Evolutionary conservation across 1,140 invertebrate genomes (phyloP).

Genomic region (Lucilia cuprina): DNA sequence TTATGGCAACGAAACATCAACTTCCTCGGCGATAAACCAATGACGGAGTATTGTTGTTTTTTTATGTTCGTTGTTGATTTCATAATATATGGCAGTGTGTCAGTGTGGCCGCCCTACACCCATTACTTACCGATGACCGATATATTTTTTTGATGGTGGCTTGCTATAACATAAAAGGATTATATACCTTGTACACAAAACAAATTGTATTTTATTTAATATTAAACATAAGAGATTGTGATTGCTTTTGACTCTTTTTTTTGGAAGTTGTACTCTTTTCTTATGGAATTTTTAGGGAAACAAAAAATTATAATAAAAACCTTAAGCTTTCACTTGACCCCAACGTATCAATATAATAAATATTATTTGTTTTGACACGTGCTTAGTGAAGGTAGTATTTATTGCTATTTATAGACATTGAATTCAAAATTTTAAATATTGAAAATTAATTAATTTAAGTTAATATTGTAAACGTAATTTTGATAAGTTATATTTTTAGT

Average conservation of each 20-base stretch:
- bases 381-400: slow-evolving; percentile 38
- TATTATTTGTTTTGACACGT: slow-evolving; percentile 58
- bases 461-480: too few species aligned
- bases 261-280: not conserved
- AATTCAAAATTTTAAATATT: too few species aligned
- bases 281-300: not conserved
- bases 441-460: too few species aligned
- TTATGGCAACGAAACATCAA: slow-evolving; percentile 45
- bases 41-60: not conserved
- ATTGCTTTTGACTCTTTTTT: not conserved
- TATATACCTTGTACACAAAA: not conserved
- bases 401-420: too few species aligned
- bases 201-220: not conserved
- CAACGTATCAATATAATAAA: slow-evolving; percentile 47
- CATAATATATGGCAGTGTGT: slow-evolving; percentile 61
- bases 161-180: not conserved
- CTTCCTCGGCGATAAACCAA: slow-evolving; percentile 41
- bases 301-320: not conserved
- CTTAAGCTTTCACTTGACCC: slow-evolving; percentile 59
- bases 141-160: slow-evolving; percentile 44
- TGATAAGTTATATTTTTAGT: too few species aligned
- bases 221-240: not conserved
- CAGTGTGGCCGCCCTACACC: slow-evolving; percentile 59
- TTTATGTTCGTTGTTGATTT: slow-evolving; percentile 48
- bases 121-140: slow-evolving; percentile 57